These are phyloP conservation scores for Microctonus hyperodae DNA, from an alignment of 2,888 invertebrate genomes.

Conservation along the genomic window DNA sequence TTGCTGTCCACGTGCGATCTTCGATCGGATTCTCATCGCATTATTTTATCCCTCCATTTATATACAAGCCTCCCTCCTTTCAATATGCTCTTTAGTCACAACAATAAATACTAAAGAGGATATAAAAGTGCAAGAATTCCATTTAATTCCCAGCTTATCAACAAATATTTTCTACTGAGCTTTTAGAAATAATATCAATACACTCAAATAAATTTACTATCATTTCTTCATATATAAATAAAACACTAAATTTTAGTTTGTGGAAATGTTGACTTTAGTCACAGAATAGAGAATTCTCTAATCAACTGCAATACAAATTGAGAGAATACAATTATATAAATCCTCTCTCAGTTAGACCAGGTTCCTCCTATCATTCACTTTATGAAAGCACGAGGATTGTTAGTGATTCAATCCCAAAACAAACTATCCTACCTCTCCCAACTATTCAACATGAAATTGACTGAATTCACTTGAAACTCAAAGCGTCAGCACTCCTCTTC, in stretches of 20 bases:
- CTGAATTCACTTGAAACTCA: conserved; percentile 20
- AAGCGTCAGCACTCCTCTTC: too few relatives aligned
- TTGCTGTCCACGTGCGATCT: conserved; percentile 12
- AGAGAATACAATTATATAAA: neutral
- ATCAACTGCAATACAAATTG: conserved; percentile 15
- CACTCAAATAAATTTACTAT: too few relatives aligned
- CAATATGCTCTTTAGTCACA: neutral
- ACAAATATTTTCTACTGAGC: neutral
- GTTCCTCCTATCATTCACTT: conserved; percentile 13
- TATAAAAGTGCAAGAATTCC: neutral
- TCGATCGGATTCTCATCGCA: conserved; percentile 13
- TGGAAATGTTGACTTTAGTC: conserved; percentile 14
- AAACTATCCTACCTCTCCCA: conserved; percentile 2
- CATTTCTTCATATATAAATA: neutral
- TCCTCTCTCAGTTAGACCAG: neutral
- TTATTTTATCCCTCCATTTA: too few relatives aligned
- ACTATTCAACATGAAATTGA: conserved; percentile 5
- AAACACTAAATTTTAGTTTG: neutral
- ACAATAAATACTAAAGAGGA: neutral
- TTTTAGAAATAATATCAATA: too few relatives aligned
- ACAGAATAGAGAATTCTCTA: conserved; percentile 11
- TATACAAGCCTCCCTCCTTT: neutral
- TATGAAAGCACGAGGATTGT: too few relatives aligned
- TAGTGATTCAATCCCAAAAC: conserved; percentile 30
- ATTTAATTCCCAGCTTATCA: neutral